A percentile compares a stretch with the other conserved stretches of the same genome.
These are phyloP conservation scores for Anser cygnoides DNA, from an alignment of 2,113 vertebrate genomes.

Conservation along the genomic window DNA sequence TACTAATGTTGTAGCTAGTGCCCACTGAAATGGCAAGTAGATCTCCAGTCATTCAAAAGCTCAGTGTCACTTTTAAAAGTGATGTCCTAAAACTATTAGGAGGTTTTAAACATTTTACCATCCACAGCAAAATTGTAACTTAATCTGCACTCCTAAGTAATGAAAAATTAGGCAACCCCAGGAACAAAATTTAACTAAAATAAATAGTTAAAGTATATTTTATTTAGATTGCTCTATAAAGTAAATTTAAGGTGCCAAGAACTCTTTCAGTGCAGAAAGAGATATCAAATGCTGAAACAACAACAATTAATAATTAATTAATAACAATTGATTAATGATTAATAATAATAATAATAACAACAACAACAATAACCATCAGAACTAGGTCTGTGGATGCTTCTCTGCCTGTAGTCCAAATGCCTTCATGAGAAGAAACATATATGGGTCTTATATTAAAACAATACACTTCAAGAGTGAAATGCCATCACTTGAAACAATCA, in stretches of 20 bases:
- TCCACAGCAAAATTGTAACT: constrained; percentile 47
- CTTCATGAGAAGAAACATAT: not conserved
- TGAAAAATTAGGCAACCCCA: constrained; percentile 41
- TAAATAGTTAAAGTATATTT: not conserved
- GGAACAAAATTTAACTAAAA: constrained; percentile 42
- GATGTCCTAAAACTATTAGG: not conserved
- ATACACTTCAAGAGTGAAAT: not conserved
- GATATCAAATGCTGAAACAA: not conserved
- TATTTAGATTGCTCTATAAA: not conserved
- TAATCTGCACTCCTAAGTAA: constrained; percentile 33
- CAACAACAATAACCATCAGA: not conserved
- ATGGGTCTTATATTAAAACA: not conserved
- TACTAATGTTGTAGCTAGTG: not conserved
- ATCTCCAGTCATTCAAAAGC: not conserved
- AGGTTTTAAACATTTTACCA: not conserved
- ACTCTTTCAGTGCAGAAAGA: constrained; percentile 26
- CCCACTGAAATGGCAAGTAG: not conserved
- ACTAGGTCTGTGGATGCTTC: not conserved
- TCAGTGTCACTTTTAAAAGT: not conserved
- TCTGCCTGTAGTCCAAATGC: not conserved
- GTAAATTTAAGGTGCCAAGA: not conserved
- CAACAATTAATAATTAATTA: too few relatives aligned
- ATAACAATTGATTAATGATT: too few relatives aligned
- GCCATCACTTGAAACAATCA: not conserved
- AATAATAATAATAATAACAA: too few relatives aligned